These are phyloP conservation scores for Anthopleura xanthogrammica DNA, from an alignment of 92 coral and sea anemone species.

Conservation along the genomic window DNA sequence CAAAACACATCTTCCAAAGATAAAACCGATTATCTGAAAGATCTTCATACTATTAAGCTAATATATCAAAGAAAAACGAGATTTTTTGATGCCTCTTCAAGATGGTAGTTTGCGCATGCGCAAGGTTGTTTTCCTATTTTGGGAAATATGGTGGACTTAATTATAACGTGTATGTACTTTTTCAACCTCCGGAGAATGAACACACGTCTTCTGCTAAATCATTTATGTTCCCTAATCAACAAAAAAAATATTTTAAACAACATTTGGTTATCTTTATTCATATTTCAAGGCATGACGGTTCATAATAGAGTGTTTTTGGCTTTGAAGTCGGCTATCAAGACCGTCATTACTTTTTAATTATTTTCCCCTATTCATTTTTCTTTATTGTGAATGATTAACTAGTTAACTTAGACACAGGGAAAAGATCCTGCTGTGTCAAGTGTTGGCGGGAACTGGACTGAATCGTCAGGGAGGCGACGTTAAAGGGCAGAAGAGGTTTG, in stretches of 20 bases:
- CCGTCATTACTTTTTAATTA: not conserved
- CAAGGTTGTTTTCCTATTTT: not conserved
- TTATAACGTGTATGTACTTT: not conserved
- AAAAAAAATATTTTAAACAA: not conserved
- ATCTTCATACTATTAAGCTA: not conserved
- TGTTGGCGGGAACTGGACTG: not conserved
- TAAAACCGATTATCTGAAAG: not conserved
- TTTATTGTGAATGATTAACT: slow-evolving; percentile 8
- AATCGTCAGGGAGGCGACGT: not conserved
- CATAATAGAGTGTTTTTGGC: not conserved
- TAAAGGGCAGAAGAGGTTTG: not conserved
- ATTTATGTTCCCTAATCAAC: not conserved
- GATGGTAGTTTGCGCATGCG: not conserved
- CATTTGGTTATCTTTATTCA: not conserved
- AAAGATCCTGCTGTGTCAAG: not conserved
- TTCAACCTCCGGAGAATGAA: not conserved
- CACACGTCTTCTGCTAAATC: not conserved
- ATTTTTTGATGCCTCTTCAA: not conserved
- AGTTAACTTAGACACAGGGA: slow-evolving; percentile 5
- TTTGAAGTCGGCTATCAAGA: not conserved
- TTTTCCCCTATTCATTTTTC: not conserved
- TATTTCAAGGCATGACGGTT: not conserved
- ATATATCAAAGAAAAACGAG: not conserved
- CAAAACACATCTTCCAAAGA: not conserved
- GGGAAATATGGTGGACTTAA: not conserved